Base-by-base conservation (phyloP, 2,113 vertebrate genomes). In the Pygoscelis adeliae region DNA sequence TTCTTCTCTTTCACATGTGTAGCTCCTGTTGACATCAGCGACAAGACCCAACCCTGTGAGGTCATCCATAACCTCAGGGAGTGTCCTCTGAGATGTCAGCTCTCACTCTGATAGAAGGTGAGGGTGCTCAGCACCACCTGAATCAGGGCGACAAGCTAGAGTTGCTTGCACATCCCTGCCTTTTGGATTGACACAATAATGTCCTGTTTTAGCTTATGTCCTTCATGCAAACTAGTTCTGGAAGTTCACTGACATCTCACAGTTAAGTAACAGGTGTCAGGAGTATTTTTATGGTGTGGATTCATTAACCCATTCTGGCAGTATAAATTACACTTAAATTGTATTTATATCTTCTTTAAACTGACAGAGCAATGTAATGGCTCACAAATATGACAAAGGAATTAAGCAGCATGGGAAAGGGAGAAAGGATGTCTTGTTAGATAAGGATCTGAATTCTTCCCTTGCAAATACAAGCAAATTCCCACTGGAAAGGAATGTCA, bases 401-500 rank as follows among this genome's bases (percentile, higher is more conserved):
- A 72, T 85, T 85, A 42, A 83, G 74, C 84, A 80, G 91, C 90
- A 71, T 69, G 78, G 81, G 87, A 91, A 87, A 49, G 53, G 65
- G 38, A 91, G 91, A 90, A 83, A 92, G 70, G 87, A 36, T 61
- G 47, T 85, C 52, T 79, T 96, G 87, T 89, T 87, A 40, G 61
- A 56, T 89, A 44, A 65, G 65, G 79, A 87, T 94, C 73, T 50
- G 73, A 91, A 87, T 93, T 91, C 87, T 83, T 92, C 80, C 83
- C 66, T 42, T 95, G 73, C 61, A 97, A 93, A 87, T 79, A 53
- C 61, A 79, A 85, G 84, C 65, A 85, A 94, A 96, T 96, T 91
- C 91, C 89, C 87, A 72, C 91, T 96, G 95, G 91, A 97, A 91
- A 89, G 73, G 84, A 95, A 80, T 93, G 89, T 91, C 73, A 90